Conservation (phyloP, 2,888 invertebrate genomes). For the Rhamnusium bicolor region DNA sequence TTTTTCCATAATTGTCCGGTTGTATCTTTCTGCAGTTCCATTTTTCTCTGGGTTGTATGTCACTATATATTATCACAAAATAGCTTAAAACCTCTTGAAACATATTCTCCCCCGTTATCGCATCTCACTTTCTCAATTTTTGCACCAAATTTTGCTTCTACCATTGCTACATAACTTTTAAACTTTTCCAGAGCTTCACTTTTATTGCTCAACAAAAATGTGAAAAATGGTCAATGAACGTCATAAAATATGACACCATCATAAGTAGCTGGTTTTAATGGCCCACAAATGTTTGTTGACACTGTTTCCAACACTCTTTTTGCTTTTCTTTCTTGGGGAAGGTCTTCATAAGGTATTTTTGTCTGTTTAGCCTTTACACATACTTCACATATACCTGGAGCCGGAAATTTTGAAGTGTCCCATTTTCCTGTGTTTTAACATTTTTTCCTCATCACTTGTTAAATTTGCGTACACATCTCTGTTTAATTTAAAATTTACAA, state of each 20-base stretch:
- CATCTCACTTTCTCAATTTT: conserved; percentile 3
- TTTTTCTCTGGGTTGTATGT: neutral
- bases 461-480: neutral
- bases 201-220: conserved; percentile 2
- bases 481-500: neutral
- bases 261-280: neutral
- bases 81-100: neutral
- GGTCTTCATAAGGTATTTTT: neutral
- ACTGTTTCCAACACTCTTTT: conserved; percentile 34
- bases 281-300: conserved; percentile 25
- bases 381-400: neutral
- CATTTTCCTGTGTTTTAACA: conserved; percentile 26
- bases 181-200: neutral
- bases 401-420: conserved; percentile 30
- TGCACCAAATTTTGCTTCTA: neutral
- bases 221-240: conserved; percentile 1
- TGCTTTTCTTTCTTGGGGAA: neutral
- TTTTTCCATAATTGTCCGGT: conserved; percentile 2
- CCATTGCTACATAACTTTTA: neutral
- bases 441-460: conserved; percentile 1
- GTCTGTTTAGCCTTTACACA: neutral
- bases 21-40: neutral
- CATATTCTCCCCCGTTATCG: conserved; percentile 1
- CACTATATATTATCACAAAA: neutral
- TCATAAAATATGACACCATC: neutral